These are phyloP conservation scores for Toxostoma redivivum DNA, from an alignment of 2,113 vertebrate species.

Conservation along the genomic window DNA sequence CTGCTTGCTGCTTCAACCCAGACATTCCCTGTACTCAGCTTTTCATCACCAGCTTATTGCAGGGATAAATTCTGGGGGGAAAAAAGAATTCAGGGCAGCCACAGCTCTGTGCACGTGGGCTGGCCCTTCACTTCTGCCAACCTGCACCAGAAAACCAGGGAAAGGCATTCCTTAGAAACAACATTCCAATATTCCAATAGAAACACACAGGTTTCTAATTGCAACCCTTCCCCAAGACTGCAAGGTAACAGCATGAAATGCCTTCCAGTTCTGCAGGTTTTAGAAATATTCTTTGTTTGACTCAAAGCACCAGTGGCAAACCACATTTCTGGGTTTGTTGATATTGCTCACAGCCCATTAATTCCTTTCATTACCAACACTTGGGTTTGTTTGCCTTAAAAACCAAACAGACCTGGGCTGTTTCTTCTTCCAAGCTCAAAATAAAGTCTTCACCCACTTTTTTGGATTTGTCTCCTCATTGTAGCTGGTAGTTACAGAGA, in stretches of 20 bases:
- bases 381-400: background rate
- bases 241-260: background rate
- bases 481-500: background rate
- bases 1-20: background rate
- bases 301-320: background rate
- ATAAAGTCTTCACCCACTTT: background rate
- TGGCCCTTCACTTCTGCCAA: background rate
- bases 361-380: background rate
- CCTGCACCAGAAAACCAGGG: rapidly evolving
- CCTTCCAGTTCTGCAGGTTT: background rate
- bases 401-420: background rate
- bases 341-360: background rate
- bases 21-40: background rate
- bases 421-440: background rate
- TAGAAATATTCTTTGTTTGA: background rate
- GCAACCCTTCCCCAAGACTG: background rate
- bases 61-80: background rate
- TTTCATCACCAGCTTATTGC: background rate
- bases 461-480: background rate
- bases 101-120: background rate
- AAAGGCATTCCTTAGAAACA: background rate
- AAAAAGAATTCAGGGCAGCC: background rate
- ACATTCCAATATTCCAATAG: background rate
- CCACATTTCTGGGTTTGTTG: background rate
- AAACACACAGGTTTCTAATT: rapidly evolving